Percentiles rank a stretch among this genome's conserved stretches.
Conservation (phyloP, 2,113 vertebrate species). For the Uropsilus gracilis region DNA sequence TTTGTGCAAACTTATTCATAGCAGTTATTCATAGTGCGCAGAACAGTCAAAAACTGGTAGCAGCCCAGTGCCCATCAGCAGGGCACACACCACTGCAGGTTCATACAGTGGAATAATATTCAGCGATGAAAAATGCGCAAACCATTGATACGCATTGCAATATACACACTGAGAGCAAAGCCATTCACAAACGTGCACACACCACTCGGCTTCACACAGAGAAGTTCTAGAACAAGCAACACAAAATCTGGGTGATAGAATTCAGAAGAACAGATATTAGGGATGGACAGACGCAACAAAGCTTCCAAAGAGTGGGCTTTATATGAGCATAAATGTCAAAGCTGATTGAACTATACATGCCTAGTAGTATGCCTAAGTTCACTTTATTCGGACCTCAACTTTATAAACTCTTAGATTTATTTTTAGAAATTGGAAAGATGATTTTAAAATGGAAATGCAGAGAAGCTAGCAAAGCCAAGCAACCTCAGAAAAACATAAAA, state of each 20-base stretch:
- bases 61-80: not conserved
- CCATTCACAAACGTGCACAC: not conserved
- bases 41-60: not conserved
- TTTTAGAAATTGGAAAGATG: not conserved
- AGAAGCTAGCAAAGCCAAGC: not conserved
- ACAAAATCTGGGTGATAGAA: not conserved
- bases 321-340: not conserved
- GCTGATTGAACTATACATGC: not conserved
- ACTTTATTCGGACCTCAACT: not conserved
- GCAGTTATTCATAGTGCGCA: not conserved
- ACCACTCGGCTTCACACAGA: not conserved
- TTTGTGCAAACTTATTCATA: not conserved
- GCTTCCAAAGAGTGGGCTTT: not conserved
- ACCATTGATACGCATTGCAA: not conserved
- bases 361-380: not conserved
- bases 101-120: not conserved
- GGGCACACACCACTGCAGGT: not conserved
- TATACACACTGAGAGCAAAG: not conserved
- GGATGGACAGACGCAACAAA: not conserved
- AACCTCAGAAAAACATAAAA: not conserved
- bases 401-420: not conserved
- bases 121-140: not conserved
- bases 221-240: constrained; percentile 29
- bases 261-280: not conserved
- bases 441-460: not conserved